These are phyloP conservation scores for Tribolium castaneum DNA, from an alignment of 1,140 invertebrate species.

Conservation along the genomic window DNA sequence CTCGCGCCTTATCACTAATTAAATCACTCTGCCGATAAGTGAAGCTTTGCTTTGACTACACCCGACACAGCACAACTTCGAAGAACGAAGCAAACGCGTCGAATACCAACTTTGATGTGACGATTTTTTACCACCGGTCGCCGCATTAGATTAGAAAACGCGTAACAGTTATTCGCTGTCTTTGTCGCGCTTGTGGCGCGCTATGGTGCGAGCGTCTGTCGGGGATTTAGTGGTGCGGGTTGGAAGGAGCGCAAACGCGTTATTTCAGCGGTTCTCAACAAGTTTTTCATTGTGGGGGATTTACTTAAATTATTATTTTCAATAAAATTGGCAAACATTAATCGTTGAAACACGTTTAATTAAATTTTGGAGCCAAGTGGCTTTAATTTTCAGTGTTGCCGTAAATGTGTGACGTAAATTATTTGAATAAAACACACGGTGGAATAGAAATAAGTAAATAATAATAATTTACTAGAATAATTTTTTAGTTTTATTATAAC, in stretches of 20 bases:
- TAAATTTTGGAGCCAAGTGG: too few species aligned
- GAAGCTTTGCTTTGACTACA: slow-evolving; percentile 4
- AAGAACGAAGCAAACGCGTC: slow-evolving; percentile 40
- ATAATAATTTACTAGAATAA: too few species aligned
- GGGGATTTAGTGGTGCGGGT: background rate
- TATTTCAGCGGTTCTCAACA: background rate
- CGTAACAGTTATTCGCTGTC: slow-evolving; percentile 1
- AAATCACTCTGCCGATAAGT: background rate
- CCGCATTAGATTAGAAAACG: slow-evolving; percentile 24
- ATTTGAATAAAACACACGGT: too few species aligned
- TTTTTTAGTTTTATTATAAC: too few species aligned
- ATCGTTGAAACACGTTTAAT: too few species aligned
- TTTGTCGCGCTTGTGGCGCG: background rate
- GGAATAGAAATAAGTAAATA: too few species aligned
- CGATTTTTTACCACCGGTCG: slow-evolving; percentile 42
- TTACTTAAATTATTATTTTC: too few species aligned
- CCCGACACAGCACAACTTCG: slow-evolving; percentile 5
- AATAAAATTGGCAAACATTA: too few species aligned
- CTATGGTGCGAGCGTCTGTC: background rate
- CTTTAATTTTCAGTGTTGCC: too few species aligned
- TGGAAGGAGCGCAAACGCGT: background rate
- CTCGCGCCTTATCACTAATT: slow-evolving; percentile 6
- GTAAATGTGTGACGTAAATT: too few species aligned
- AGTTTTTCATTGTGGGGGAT: background rate
- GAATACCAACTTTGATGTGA: slow-evolving; percentile 48